Base-by-base conservation (phyloP, 2,797 vertebrate genomes). In the Nyctibius grandis region DNA sequence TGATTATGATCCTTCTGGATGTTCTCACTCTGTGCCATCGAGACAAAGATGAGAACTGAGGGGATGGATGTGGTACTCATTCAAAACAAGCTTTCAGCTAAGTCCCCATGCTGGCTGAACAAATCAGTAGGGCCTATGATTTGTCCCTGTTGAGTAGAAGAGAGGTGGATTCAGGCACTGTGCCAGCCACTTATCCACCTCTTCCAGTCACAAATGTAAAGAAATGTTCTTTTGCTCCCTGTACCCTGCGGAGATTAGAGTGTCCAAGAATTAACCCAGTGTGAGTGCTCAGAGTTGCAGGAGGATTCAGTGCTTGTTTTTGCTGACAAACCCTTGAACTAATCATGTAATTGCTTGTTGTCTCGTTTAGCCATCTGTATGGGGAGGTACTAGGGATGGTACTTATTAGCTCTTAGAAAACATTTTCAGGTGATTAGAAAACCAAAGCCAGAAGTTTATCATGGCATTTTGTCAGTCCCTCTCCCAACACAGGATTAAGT, bases 11-110 rank as follows among this genome's bases (percentile, higher is more conserved):
- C 65, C 73, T 75, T 40, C 44, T 86, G 92, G 60, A 65, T 54
- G 31, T 19, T 79, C 76, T 84, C 22, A 3, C 36, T 78, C 59
- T 0, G 0, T 29, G 51, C 64, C 2, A 1, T 2, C 3, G 65
- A 54, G 69, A 34, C 18, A 15, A n/a, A 48, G 59, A 5, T 57
- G 76, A 60, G 64, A 74, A 21, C n/a, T 4, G 47, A 69, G 34
- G 42, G 63, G n/a, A 22, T 51, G 40, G 36, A 53, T 0, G 10
- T 23, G 40, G 59, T n/a, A 28, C 74, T 61, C 26, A 54, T 36
- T 48, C 76, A 47, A 64, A 63, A 17, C 7, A 11, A 34, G 34
- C 6, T 69, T 45, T 73, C 47, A 57, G 77, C 11, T 5, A 1
- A 19, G n/a, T 10, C 50, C 4, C 0, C 1, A 2, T 28, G 25